These are phyloP conservation scores for Dromius quadrimaculatus DNA, from an alignment of 2,888 invertebrate genomes.

Conservation along the genomic window DNA sequence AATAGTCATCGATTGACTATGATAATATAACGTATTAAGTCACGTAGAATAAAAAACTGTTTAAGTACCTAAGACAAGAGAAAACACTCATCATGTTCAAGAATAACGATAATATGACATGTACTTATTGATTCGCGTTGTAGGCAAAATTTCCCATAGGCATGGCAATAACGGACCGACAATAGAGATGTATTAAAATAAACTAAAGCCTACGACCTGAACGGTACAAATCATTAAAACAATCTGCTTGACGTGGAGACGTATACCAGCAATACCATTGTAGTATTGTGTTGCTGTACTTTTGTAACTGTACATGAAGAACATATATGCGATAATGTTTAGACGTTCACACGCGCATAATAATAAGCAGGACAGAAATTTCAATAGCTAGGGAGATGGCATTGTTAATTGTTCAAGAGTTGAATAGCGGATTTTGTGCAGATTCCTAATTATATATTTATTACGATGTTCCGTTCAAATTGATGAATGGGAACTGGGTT, in stretches of 20 bases:
- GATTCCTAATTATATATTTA: too few relatives aligned
- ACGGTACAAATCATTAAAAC: slow-evolving; percentile 31
- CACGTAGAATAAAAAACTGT: slow-evolving; percentile 1
- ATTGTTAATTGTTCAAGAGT: too few relatives aligned
- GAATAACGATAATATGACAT: slow-evolving; percentile 4
- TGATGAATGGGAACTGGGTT: too few relatives aligned
- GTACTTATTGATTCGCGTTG: neutral
- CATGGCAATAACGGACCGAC: slow-evolving; percentile 11
- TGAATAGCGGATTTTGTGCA: too few relatives aligned
- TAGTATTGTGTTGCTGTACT: neutral
- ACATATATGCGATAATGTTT: too few relatives aligned
- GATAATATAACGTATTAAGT: neutral
- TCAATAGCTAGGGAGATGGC: too few relatives aligned
- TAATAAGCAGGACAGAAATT: too few relatives aligned
- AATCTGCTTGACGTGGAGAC: slow-evolving; percentile 1
- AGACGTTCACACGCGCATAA: neutral
- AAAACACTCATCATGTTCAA: neutral
- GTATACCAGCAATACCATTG: neutral
- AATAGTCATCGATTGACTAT: slow-evolving; percentile 1
- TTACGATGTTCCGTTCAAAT: too few relatives aligned
- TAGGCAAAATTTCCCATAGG: slow-evolving; percentile 1
- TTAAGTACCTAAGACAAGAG: neutral
- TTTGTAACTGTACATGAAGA: neutral
- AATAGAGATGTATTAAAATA: slow-evolving; percentile 23
- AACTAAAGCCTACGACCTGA: slow-evolving; percentile 13